Evolutionary conservation across 2,888 invertebrate species (phyloP), one percentile per base, ranked within the genome.

Genomic region (Meteorus colon): DNA sequence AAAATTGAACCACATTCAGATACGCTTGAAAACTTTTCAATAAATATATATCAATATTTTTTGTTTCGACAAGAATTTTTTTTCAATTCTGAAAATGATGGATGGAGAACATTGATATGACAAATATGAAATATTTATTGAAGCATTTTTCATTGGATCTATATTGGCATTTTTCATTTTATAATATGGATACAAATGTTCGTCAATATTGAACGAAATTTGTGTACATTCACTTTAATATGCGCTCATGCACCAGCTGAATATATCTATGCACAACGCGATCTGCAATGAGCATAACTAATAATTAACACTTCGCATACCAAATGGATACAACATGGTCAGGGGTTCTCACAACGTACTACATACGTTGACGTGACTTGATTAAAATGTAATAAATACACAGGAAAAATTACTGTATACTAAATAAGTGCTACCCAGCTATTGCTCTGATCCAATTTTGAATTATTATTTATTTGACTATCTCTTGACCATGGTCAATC

Each of bases 241-340:
- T 4, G 8, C 12, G 8, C 12, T 8, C 8, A 41, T 41, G 41
- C 8, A 41, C 41, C 41, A 41, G 8, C 12, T 41, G 41, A 41
- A 41, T 41, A 12, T 19, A 10, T 24, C 19, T 19, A 24, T 19
- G n/a, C 16, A n/a, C n/a, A 16, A 19, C 4, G 19, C 6, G 19
- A 19, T 19, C 24, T 6, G 2, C 24, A 55, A 55, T 55, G 5
- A 19, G 19, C 10, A 55, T 55, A 55, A 55, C 55, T 19, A 55
- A 55, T 55, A 55, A 55, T 55, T 55, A 55, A 19, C 55, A 55
- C 55, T 55, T 19, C 19, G 55, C 55, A 55, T 55, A 55, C 55
- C 10, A 24, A 55, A 19, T 55, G n/a, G 55, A 4, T 19, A 6
- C n/a, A 55, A 55, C 19, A 1, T 6, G 0, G 19, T 55, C 55